Percentiles rank a stretch among this genome's conserved stretches.
These are phyloP conservation scores for Lordiphosa collinella DNA, from an alignment of 1,140 invertebrate genomes.

Conservation along the genomic window DNA sequence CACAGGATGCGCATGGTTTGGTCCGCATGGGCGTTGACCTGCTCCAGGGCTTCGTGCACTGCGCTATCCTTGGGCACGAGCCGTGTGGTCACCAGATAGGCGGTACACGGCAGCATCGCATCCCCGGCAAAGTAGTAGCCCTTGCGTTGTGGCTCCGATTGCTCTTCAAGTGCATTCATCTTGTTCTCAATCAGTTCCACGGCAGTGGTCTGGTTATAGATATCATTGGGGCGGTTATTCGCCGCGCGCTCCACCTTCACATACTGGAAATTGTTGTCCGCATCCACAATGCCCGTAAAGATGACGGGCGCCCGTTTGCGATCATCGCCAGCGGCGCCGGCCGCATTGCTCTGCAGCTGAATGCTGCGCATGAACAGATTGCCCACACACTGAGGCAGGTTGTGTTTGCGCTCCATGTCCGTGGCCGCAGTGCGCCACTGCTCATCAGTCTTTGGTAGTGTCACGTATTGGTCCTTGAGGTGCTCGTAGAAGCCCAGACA, in stretches of 20 bases:
- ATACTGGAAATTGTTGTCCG: conserved; percentile 72
- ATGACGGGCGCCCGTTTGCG: conserved; percentile 67
- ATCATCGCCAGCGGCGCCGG: conserved; percentile 45
- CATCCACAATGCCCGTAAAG: conserved; percentile 71
- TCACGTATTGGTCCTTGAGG: conserved; percentile 77
- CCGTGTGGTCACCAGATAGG: conserved; percentile 62
- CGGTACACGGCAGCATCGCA: conserved; percentile 53
- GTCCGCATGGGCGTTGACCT: conserved; percentile 62
- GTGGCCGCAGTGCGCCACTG: conserved; percentile 67
- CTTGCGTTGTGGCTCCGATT: conserved; percentile 34
- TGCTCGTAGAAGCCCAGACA: conserved; percentile 77
- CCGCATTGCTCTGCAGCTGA: conserved; percentile 51
- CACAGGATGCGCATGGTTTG: conserved; percentile 70
- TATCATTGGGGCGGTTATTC: conserved; percentile 61
- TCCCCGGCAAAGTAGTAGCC: conserved; percentile 67
- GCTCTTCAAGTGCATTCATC: conserved; percentile 48
- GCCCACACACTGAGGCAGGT: conserved; percentile 66
- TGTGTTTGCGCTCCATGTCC: conserved; percentile 67
- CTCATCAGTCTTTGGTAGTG: conserved; percentile 79
- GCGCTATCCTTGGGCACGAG: conserved; percentile 51
- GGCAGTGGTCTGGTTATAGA: conserved; percentile 73
- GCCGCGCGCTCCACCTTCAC: conserved; percentile 64
- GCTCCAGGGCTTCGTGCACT: conserved; percentile 42
- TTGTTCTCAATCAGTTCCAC: conserved; percentile 61
- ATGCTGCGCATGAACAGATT: conserved; percentile 73